Percentiles rank a stretch among this genome's conserved stretches.
Conservation (phyloP, 2,113 vertebrate genomes). For the Saccopteryx leptura region DNA sequence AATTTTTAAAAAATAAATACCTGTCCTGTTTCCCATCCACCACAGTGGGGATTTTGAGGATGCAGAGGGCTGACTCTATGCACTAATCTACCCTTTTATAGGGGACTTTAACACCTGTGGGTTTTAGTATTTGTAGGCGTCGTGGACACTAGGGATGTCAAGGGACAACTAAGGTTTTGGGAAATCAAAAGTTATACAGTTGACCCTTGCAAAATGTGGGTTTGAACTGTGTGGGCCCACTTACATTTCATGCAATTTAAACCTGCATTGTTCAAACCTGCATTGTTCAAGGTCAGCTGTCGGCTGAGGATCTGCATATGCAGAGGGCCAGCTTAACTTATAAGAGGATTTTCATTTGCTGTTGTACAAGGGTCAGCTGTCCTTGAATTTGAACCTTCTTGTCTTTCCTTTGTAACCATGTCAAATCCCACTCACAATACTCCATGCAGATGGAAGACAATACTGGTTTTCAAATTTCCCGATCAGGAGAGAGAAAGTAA, state of each 20-base stretch:
- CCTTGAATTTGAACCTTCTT: conserved; percentile 10
- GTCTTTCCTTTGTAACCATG: neutral
- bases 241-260: neutral
- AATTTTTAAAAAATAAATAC: no score
- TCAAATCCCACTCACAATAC: neutral
- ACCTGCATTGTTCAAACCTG: neutral
- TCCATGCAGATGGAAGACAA: neutral
- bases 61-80: neutral
- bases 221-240: neutral
- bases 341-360: neutral
- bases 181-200: neutral
- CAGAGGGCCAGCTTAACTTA: neutral
- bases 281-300: neutral
- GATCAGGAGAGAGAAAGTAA: neutral
- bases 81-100: neutral
- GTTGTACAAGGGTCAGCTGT: neutral
- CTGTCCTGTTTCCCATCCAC: neutral
- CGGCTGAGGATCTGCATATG: neutral
- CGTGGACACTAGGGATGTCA: neutral
- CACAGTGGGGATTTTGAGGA: neutral
- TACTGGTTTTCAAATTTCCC: neutral
- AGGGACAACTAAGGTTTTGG: neutral
- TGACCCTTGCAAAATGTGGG: neutral
- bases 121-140: neutral
- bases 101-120: neutral